Percentiles rank a stretch among this genome's conserved stretches.
These are phyloP conservation scores for Dendrolimus kikuchii DNA, from an alignment of 1,140 invertebrate species.

Conservation along the genomic window DNA sequence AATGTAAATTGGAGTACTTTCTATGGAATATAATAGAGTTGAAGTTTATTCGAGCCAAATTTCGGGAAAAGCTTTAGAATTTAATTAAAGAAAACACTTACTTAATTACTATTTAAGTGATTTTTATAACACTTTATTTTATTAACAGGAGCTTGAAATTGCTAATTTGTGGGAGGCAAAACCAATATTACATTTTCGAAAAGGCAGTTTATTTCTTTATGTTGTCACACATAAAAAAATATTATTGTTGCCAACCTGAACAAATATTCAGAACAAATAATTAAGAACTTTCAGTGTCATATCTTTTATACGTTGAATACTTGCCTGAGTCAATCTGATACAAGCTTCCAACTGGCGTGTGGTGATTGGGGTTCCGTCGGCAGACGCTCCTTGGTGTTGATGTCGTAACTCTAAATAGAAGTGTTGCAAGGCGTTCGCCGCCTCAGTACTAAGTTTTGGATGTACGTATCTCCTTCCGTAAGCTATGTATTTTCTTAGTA, in stretches of 20 bases:
- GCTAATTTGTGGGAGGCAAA: too few species aligned
- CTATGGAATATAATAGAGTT: too few species aligned
- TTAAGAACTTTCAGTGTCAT: neutral
- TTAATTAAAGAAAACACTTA: too few species aligned
- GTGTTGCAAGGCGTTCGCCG: slow-evolving; percentile 79
- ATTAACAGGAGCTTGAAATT: too few species aligned
- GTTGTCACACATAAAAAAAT: too few species aligned
- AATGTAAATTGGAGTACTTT: too few species aligned
- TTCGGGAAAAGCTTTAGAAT: too few species aligned
- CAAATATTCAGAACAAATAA: neutral
- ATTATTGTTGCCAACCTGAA: neutral
- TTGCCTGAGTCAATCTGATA: slow-evolving; percentile 87
- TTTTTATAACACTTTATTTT: too few species aligned
- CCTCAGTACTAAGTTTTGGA: slow-evolving; percentile 82
- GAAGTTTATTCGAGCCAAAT: too few species aligned
- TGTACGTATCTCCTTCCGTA: slow-evolving; percentile 93
- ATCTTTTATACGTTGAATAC: neutral
- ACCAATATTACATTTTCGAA: too few species aligned
- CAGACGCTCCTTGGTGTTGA: slow-evolving; percentile 72
- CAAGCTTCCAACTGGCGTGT: slow-evolving; percentile 91
- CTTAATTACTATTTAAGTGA: too few species aligned
- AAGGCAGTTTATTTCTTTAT: too few species aligned
- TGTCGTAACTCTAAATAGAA: slow-evolving; percentile 89
- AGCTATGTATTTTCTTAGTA: slow-evolving; percentile 92
- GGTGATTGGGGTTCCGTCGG: slow-evolving; percentile 80